Conservation (phyloP, 37 sponge, comb jelly and placozoan genomes). For the Crambe crambe region DNA sequence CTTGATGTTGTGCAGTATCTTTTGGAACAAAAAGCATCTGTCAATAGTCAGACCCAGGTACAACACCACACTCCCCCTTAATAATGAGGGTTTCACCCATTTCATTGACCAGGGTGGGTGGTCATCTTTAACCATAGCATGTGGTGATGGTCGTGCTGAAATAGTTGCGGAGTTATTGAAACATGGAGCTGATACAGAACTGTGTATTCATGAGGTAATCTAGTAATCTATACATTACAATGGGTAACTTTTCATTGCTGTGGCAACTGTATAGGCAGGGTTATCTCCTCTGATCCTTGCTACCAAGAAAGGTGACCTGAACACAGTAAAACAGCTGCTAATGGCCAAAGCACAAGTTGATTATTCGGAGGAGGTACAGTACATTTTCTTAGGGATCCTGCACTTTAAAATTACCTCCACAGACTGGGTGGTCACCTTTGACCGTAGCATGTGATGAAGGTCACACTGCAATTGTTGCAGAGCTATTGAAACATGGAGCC, state of each 20-base stretch:
- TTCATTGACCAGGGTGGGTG: neutral
- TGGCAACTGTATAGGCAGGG: too few species aligned
- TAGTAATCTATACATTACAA: too few species aligned
- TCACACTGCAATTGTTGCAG: neutral
- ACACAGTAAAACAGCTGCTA: neutral
- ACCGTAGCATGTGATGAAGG: neutral
- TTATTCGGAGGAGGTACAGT: neutral
- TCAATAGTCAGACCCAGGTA: neutral
- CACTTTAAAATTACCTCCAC: too few species aligned
- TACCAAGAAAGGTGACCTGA: neutral
- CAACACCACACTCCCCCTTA: neutral
- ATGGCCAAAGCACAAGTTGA: neutral
- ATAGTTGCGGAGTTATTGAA: neutral
- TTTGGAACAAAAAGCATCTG: neutral
- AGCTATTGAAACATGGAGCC: neutral
- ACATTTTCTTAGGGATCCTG: too few species aligned
- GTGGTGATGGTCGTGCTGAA: neutral
- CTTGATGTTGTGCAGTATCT: neutral
- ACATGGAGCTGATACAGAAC: neutral
- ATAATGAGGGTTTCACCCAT: neutral
- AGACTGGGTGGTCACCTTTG: neutral
- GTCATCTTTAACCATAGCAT: neutral
- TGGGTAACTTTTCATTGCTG: too few species aligned
- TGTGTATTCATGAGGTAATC: too few species aligned
- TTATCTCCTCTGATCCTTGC: neutral